Evolutionary conservation across 2,113 vertebrate species (phyloP), one percentile per base, ranked within the genome.

Genomic region (Melanerpes formicivorus): DNA sequence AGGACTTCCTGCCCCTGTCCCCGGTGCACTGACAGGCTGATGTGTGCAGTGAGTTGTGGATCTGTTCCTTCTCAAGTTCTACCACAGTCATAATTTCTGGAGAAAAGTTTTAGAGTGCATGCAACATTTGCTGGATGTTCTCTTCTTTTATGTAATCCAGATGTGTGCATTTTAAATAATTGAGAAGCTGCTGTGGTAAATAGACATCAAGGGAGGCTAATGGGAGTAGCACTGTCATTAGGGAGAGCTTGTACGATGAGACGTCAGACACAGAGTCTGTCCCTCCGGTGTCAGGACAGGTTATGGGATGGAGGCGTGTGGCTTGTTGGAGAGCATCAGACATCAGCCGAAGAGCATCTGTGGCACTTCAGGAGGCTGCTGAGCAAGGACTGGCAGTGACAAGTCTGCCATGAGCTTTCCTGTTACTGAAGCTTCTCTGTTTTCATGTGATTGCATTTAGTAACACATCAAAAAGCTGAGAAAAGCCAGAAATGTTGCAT

Each of bases 81-180:
- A 4, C 71, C 7, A 6, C 77, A 69, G 75, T 40, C 72, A 29
- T 34, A 64, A 78, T 37, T 95, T 26, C 56, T 9, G 29, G 14
- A 69, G 56, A 52, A 84, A 90, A 94, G n/a, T 87, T 92, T 84
- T 32, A 4, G 25, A 88, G 86, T 9, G 54, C 84, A 44, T 79
- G 90, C 78, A 78, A 78, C 74, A 65, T 92, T 95, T 84, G 72
- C 91, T 65, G 87, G 84, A 78, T 86, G 91, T 85, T 96, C 92
- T 80, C 90, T 92, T 44, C 84, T 11, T 80, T 88, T 93, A 72
- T 96, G 93, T 95, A 90, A 96, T 96, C 95, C 96, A 96, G 95
- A 95, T 96, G 95, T 97, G 96, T 92, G 78, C 80, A 26, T 80
- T 90, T 93, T 97, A 93, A 97, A 97, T 97, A 95, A 97, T 91